phyloP scores from a whole-genome alignment of 1,140 invertebrate genomes.

The Cydia splendana region DNA sequence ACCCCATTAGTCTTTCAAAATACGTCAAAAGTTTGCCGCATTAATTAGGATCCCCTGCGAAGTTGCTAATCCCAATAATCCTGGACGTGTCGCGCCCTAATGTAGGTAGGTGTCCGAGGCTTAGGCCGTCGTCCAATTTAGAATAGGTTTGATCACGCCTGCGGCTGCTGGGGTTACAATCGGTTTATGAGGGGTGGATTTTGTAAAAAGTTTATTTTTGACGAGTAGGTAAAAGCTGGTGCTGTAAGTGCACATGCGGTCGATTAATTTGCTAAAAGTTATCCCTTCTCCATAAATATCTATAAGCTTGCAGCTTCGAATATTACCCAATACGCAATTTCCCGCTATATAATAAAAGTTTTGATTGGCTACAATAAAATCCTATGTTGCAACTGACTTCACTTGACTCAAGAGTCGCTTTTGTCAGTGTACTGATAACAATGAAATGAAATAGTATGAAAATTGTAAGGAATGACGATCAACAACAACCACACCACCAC shows the following conservation, averaged over 20 bases:
- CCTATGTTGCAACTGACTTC: too few relatives aligned
- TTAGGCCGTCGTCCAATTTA: not conserved
- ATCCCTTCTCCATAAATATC: too few relatives aligned
- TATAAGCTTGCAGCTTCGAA: too few relatives aligned
- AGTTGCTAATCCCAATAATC: constrained; percentile 3
- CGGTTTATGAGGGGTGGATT: not conserved
- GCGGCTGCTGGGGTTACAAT: not conserved
- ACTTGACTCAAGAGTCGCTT: too few relatives aligned
- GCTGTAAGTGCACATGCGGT: not conserved
- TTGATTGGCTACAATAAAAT: not conserved
- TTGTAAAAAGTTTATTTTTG: not conserved
- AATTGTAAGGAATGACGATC: too few relatives aligned
- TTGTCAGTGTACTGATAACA: too few relatives aligned
- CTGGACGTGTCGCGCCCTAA: constrained; percentile 20
- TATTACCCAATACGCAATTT: too few relatives aligned
- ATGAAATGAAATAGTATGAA: too few relatives aligned
- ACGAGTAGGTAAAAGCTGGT: not conserved
- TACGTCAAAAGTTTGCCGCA: constrained; percentile 21
- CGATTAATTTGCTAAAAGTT: not conserved
- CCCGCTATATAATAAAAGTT: too few relatives aligned
- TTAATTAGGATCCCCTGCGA: constrained; percentile 3
- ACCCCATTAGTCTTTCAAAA: not conserved
- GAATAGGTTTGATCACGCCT: not conserved
- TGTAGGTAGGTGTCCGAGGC: constrained; percentile 6
- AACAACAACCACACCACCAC: too few relatives aligned